Evolutionary conservation across 2,888 invertebrate genomes (phyloP), one percentile per base, ranked within the genome.

Genomic region (Conops quadrifasciatus): DNA sequence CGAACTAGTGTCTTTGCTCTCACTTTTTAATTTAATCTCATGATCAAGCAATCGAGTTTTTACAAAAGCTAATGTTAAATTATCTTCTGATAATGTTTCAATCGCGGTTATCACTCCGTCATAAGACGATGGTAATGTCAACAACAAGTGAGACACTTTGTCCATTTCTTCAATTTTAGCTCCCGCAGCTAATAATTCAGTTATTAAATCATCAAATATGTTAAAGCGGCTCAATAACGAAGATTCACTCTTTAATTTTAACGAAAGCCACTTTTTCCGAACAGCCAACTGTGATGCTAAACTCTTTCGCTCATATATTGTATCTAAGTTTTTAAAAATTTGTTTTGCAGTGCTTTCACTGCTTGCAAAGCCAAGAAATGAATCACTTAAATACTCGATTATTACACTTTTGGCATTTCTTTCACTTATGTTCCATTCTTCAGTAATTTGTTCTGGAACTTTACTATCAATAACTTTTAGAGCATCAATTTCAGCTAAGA

Each of bases 181-280:
- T n/a, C 73, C 72, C 19, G 75, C 53, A 15, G 68, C 72, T 2
- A 70, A 19, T 72, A 71, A 67, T 66, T 71, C 73, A n/a, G 70
- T 72, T 24, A 76, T 69, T 16, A 76, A 53, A 5, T 75, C 72
- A 45, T 75, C 73, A 69, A 75, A 75, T 21, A 65, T 51, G 60
- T 74, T 75, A 26, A 75, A 77, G 67, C 74, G 74, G 56, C 62
- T 73, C 1, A 73, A 45, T 28, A 73, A 70, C n/a, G 69, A n/a
- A 62, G 47, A 51, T 11, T 71, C 70, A 21, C 62, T 64, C 21
- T 73, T 70, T 16, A 74, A 64, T 70, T 75, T 74, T 9, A 75
- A 56, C 1, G 69, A 28, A 19, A 76, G 36, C 2, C 74, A 45
- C 26, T 72, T 67, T 49, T 73, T 76, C 24, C 72, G 59, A 16